Base-by-base conservation (phyloP, 2,888 invertebrate genomes). In the Eucera pruinosa region DNA sequence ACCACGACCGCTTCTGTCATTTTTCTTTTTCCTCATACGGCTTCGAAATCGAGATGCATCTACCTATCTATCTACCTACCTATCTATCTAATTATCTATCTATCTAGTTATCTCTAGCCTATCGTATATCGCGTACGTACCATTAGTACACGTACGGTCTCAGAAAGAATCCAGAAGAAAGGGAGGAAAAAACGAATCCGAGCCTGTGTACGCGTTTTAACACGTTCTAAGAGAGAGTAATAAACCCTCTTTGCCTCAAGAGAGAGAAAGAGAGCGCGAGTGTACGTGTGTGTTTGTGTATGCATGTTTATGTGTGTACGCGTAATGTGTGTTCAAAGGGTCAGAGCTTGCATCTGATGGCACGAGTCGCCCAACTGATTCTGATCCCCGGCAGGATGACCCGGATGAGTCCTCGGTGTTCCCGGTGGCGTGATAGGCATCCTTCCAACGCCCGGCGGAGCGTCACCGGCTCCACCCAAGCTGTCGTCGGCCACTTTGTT, bases 281-380 rank as follows among this genome's bases (percentile, higher is more conserved):
- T 80, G 1, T 23, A n/a, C n/a, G n/a, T n/a, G n/a, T n/a, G n/a
- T n/a, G n/a, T n/a, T n/a, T n/a, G n/a, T n/a, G n/a, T n/a, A n/a
- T n/a, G n/a, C n/a, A n/a, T n/a, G n/a, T n/a, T n/a, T n/a, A n/a
- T n/a, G n/a, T n/a, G n/a, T n/a, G n/a, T n/a, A n/a, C n/a, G n/a
- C n/a, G n/a, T n/a, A n/a, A n/a, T n/a, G n/a, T n/a, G n/a, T n/a
- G n/a, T 54, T 88, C 85, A 92, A 57, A 92, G 88, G 55, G 78
- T 89, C 50, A 92, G 88, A 47, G 91, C 85, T 85, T 92, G 92
- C 83, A 92, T 89, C 73, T 91, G 91, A 89, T 92, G 92, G 87
- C 92, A 92, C 83, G 91, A 80, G 25, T 91, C 92, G 80, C 80
- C 86, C 30, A 91, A 81, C 61, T 90, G 88, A 82, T 85, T 89